phyloP scores from a whole-genome alignment of 2,797 vertebrate genomes.

The Eurystomus glaucurus region DNA sequence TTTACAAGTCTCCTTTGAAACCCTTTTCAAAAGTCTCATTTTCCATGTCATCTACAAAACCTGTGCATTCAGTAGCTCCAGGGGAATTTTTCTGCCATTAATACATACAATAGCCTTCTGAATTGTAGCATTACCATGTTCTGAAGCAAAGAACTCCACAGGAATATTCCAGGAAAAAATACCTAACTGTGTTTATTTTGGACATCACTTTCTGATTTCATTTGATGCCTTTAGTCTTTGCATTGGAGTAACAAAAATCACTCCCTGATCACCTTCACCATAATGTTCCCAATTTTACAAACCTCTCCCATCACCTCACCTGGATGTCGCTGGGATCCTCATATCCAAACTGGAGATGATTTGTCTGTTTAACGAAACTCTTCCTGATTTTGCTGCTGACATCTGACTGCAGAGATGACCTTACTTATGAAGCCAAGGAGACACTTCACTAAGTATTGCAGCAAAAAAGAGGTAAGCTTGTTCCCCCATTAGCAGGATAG shows the following conservation, averaged over 20 bases:
- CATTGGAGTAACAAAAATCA: neutral
- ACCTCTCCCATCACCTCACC: neutral
- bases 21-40: slow-evolving; percentile 25
- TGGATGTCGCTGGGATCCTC: neutral
- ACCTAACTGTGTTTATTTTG: neutral
- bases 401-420: neutral
- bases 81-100: slow-evolving; percentile 34
- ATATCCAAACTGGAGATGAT: neutral
- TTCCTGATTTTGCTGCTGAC: neutral
- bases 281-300: neutral
- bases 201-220: neutral
- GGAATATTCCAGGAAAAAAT: neutral
- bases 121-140: neutral
- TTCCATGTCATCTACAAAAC: slow-evolving; percentile 20
- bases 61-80: slow-evolving; percentile 25
- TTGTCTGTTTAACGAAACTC: neutral
- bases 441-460: neutral
- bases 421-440: neutral
- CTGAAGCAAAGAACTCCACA: neutral
- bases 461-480: neutral
- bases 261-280: neutral
- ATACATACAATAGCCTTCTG: neutral
- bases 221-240: neutral
- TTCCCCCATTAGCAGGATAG: neutral
- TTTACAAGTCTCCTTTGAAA: slow-evolving; percentile 25